Conservation (phyloP, 2,113 vertebrate genomes). For the Chrysemys picta region DNA sequence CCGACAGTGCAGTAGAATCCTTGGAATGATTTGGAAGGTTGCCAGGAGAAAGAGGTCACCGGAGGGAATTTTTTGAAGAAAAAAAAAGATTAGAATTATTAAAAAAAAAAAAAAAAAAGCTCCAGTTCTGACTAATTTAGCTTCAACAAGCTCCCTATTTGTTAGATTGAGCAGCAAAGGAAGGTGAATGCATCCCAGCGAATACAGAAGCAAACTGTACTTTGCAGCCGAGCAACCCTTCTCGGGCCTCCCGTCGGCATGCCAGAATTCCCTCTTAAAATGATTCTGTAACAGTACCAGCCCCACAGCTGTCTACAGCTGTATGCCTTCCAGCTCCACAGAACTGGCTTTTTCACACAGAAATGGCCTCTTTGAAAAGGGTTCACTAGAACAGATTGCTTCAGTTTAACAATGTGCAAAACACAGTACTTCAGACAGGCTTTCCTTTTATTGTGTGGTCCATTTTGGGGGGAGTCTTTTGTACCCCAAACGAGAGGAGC, state of each 20-base stretch:
- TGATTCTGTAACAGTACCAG: slow-evolving; percentile 70
- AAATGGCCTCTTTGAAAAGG: slow-evolving; percentile 58
- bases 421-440: slow-evolving; percentile 36
- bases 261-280: slow-evolving; percentile 63
- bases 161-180: background rate
- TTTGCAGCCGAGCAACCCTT: slow-evolving; percentile 36
- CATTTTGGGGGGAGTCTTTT: slow-evolving; percentile 9
- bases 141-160: background rate
- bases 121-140: background rate
- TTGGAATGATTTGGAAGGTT: background rate
- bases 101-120: background rate
- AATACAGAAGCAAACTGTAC: slow-evolving; percentile 45
- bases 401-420: slow-evolving; percentile 34
- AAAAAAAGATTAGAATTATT: background rate
- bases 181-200: background rate
- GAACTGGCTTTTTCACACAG: slow-evolving; percentile 71
- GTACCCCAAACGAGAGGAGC: slow-evolving; percentile 11
- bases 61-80: background rate
- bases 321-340: slow-evolving; percentile 74
- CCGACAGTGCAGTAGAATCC: accelerated
- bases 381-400: slow-evolving; percentile 57
- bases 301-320: slow-evolving; percentile 80
- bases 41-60: background rate
- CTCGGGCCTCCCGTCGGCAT: slow-evolving; percentile 52
- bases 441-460: slow-evolving; percentile 42